These are phyloP conservation scores for Cisticola juncidis DNA, from an alignment of 2,113 vertebrate genomes.

Conservation along the genomic window DNA sequence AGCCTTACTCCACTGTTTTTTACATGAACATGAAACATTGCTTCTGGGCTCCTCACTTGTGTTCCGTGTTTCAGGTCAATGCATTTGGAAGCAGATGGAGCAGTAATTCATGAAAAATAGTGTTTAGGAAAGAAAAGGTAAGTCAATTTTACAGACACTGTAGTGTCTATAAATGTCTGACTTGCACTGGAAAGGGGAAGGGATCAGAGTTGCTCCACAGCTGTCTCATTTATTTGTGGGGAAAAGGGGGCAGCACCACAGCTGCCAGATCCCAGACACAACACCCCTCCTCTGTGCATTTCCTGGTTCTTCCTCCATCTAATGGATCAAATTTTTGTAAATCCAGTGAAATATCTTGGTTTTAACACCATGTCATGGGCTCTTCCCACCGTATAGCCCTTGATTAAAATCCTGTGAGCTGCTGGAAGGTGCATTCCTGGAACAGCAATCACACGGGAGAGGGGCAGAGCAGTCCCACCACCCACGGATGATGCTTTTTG, in stretches of 20 bases:
- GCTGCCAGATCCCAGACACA: not conserved
- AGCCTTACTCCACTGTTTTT: not conserved
- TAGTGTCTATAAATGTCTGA: not conserved
- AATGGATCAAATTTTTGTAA: not conserved
- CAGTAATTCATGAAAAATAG: slow-evolving; percentile 58
- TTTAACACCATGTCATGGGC: not conserved
- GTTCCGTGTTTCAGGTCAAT: slow-evolving; percentile 49
- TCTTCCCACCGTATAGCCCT: not conserved
- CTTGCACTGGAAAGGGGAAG: not conserved
- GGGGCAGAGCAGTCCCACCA: fast-evolving
- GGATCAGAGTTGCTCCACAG: not conserved
- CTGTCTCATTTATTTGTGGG: not conserved
- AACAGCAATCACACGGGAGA: not conserved
- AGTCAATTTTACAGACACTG: slow-evolving; percentile 1
- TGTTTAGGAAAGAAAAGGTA: slow-evolving; percentile 33
- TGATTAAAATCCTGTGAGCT: not conserved
- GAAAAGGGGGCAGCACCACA: not conserved
- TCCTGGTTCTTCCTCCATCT: not conserved
- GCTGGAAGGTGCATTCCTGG: not conserved
- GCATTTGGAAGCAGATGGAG: slow-evolving; percentile 57
- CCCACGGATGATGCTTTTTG: not conserved
- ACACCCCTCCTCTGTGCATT: not conserved
- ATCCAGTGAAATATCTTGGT: not conserved
- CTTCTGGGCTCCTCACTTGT: slow-evolving; percentile 24
- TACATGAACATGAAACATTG: slow-evolving; percentile 1